phyloP scores from a whole-genome alignment of 2,113 vertebrate genomes.

The Phalacrocorax brasilianus region DNA sequence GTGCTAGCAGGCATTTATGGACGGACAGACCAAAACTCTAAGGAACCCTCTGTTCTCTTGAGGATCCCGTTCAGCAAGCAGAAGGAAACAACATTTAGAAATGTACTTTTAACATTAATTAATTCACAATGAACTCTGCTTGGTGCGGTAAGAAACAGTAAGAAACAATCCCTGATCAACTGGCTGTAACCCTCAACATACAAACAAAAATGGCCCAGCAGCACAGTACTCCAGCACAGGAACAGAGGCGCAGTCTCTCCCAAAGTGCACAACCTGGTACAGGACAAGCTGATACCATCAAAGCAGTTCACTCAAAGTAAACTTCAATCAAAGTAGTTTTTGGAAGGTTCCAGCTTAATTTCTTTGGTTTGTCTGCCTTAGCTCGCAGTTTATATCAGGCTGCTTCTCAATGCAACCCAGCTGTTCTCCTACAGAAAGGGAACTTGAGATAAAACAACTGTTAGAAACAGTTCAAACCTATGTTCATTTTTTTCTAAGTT shows the following conservation, averaged over 20 bases:
- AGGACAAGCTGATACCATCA: background rate
- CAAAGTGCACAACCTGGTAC: background rate
- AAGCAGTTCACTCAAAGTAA: background rate
- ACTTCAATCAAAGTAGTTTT: background rate
- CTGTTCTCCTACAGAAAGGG: background rate
- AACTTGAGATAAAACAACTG: background rate
- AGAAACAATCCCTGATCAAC: background rate
- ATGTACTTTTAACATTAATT: background rate
- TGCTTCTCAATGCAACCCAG: background rate
- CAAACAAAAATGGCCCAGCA: background rate
- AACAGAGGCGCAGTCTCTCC: background rate
- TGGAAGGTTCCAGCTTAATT: background rate
- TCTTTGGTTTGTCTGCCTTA: background rate
- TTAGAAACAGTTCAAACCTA: background rate
- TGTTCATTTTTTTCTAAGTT: background rate
- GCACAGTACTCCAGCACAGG: background rate
- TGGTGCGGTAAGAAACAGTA: rapidly evolving
- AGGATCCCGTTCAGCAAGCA: background rate
- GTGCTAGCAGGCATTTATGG: background rate
- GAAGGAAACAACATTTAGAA: background rate
- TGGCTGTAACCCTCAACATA: background rate
- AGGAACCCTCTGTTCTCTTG: background rate
- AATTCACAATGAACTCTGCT: background rate
- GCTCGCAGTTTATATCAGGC: background rate
- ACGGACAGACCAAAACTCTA: background rate